A percentile compares a stretch with the other conserved stretches of the same genome.
phyloP scores from a whole-genome alignment of 2,113 vertebrate genomes.

The Pseudois nayaur region DNA sequence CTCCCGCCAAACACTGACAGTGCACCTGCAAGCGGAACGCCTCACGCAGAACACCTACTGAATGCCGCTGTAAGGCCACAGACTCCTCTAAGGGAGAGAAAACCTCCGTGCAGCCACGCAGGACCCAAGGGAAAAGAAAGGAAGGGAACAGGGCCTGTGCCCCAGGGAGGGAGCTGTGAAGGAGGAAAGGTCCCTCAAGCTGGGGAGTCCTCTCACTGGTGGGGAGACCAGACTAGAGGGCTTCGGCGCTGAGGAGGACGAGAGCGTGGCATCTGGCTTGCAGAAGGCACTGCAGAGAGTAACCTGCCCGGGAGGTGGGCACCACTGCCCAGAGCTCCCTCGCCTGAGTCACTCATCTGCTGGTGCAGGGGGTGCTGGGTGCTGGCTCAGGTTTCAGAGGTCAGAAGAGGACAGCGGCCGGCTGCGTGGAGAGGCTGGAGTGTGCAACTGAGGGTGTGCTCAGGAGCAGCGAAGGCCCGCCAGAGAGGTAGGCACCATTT shows the following conservation, averaged over 20 bases:
- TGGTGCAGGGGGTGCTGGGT: too few relatives aligned
- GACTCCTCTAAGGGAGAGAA: neutral
- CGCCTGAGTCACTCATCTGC: neutral
- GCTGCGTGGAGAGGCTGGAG: neutral
- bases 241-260: neutral
- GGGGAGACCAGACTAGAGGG: neutral
- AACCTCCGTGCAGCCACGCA: neutral
- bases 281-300: neutral
- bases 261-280: neutral
- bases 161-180: neutral
- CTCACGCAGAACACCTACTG: neutral
- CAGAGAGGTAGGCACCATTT: neutral
- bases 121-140: neutral
- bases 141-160: neutral
- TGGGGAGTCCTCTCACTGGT: neutral
- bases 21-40: neutral
- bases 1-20: neutral
- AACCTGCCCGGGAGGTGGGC: neutral
- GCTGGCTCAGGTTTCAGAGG: neutral
- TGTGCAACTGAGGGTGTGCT: neutral
- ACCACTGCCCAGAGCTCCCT: neutral
- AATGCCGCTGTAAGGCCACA: accelerated
- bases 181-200: neutral
- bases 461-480: accelerated
- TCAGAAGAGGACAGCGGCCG: neutral